Percentiles rank a stretch among this genome's conserved stretches.
These are phyloP conservation scores for Sander vitreus DNA, from an alignment of 2,113 vertebrate species.

Conservation along the genomic window DNA sequence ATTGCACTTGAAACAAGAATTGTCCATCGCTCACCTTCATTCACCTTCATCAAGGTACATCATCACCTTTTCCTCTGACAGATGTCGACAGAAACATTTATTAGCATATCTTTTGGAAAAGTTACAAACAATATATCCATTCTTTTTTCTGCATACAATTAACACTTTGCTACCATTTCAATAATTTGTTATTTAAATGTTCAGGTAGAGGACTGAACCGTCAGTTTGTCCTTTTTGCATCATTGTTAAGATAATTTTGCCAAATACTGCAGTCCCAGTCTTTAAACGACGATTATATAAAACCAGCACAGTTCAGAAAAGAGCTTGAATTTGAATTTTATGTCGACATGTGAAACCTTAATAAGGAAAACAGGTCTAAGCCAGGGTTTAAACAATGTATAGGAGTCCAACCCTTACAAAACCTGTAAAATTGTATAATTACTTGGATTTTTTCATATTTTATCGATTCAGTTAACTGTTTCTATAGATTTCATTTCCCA, in stretches of 20 bases:
- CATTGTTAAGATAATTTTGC: constrained; percentile 27
- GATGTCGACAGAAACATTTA: constrained; percentile 24
- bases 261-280: neutral
- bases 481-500: neutral
- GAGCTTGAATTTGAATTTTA: neutral
- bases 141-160: constrained; percentile 34
- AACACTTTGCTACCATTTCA: neutral
- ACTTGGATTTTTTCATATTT: neutral
- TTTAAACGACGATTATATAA: neutral
- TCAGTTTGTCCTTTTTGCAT: constrained; percentile 30
- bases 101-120: constrained; percentile 34
- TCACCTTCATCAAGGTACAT: constrained; percentile 5
- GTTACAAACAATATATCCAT: constrained; percentile 15
- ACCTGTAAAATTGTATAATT: neutral
- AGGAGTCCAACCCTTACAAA: neutral
- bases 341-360: neutral
- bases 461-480: neutral
- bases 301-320: constrained; percentile 5
- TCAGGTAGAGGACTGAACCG: neutral
- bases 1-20: constrained; percentile 72
- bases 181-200: constrained; percentile 15
- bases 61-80: constrained; percentile 4
- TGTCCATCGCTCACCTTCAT: neutral
- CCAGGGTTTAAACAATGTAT: too few species aligned
- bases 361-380: neutral